Percentiles rank a stretch among this genome's conserved stretches.
Conservation (phyloP, 2,113 vertebrate genomes). For the Psephotus haematonotus region DNA sequence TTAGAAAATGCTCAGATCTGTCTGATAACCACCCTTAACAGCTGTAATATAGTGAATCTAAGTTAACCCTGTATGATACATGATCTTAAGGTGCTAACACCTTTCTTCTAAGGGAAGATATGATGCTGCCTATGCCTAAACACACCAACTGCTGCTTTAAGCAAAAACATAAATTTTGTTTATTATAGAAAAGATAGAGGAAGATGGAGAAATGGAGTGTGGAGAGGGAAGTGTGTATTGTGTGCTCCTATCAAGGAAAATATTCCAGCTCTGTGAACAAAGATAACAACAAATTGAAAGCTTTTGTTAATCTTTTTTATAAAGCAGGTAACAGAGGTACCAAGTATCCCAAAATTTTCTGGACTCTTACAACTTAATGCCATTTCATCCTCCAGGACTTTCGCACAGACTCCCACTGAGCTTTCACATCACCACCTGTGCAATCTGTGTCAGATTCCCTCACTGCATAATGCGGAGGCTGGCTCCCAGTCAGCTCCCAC, state of each 20-base stretch:
- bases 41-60: not conserved
- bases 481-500: not conserved
- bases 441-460: not conserved
- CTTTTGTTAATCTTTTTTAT: not conserved
- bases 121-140: not conserved
- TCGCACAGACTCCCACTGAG: rapidly evolving
- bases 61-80: not conserved
- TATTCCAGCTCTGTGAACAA: not conserved
- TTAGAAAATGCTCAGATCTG: not conserved
- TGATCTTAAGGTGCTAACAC: not conserved
- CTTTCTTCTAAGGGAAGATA: not conserved
- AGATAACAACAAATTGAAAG: not conserved
- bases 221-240: not conserved
- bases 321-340: not conserved
- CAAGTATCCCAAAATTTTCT: not conserved
- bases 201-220: not conserved
- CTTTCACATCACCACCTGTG: not conserved
- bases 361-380: not conserved
- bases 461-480: not conserved
- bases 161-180: not conserved
- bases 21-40: not conserved
- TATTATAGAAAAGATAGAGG: not conserved
- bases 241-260: not conserved
- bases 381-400: not conserved
- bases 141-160: not conserved